These are phyloP conservation scores for Lordiphosa stackelbergi DNA, from an alignment of 1,140 invertebrate species.

Conservation along the genomic window DNA sequence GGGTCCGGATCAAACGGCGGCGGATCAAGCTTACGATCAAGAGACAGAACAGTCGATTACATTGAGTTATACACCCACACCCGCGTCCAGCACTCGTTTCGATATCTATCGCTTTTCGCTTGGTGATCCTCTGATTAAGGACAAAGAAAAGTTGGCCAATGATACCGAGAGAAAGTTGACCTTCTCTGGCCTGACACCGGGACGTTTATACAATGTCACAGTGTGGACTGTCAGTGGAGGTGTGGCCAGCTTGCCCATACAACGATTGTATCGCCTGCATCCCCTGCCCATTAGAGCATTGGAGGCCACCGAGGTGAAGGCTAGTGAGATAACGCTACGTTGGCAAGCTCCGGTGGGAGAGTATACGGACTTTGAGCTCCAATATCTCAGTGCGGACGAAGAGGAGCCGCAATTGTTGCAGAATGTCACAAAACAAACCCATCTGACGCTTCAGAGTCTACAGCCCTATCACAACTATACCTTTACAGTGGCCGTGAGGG, in stretches of 20 bases:
- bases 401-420: constrained; percentile 81
- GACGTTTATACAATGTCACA: constrained; percentile 92
- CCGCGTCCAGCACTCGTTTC: constrained; percentile 84
- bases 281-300: constrained; percentile 89
- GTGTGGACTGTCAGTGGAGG: constrained; percentile 93
- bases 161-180: constrained; percentile 89
- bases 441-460: constrained; percentile 84
- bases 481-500: constrained; percentile 90
- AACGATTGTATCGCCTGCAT: constrained; percentile 88
- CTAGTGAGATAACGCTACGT: constrained; percentile 86
- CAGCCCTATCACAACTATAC: constrained; percentile 92
- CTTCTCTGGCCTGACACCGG: constrained; percentile 88
- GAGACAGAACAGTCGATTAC: constrained; percentile 79
- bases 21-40: constrained; percentile 76
- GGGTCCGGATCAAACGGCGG: constrained; percentile 78
- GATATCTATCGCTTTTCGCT: constrained; percentile 90
- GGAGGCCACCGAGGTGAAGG: constrained; percentile 85
- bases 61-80: constrained; percentile 90
- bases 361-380: constrained; percentile 91
- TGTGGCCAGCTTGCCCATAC: constrained; percentile 89
- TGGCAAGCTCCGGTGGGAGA: constrained; percentile 91
- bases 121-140: constrained; percentile 83
- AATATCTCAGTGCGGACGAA: constrained; percentile 85
- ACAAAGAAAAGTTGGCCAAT: constrained; percentile 85
- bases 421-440: constrained; percentile 84